Evolutionary conservation across 2,888 invertebrate species (phyloP), one percentile per base, ranked within the genome.

Genomic region (Drosophila suboccidentalis): DNA sequence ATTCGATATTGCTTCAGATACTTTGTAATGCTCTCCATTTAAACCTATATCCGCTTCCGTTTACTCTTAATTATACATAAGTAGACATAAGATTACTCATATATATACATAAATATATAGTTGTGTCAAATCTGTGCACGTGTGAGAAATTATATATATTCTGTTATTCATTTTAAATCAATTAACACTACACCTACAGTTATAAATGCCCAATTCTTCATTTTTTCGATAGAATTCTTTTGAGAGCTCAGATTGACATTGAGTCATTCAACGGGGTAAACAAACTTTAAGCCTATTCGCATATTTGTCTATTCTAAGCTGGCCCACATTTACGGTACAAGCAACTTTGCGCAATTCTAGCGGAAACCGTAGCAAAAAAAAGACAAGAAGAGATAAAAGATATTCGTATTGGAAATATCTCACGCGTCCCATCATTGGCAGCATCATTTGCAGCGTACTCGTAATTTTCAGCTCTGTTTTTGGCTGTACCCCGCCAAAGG

Each of bases 381-480:
- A n/a, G 29, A 29, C 5, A 5, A 47, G 43, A 47, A 61, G 13
- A 32, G 34, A 44, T 17, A 39, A 46, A 80, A 58, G 58, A 70
- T 70, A 75, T 61, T 72, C 69, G 78, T 71, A 89, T 87, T 84
- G 84, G 68, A 87, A 89, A 87, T 87, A 89, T 90, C 90, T 88
- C 83, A 86, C 89, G 87, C 81, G 83, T 76, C 72, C 66, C 75
- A 86, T 78, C 82, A 74, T 66, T 73, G 71, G 73, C 65, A 73
- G 62, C 85, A 69, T 74, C 71, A 78, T 69, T 75, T 54, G 78
- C 82, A 79, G 72, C 61, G 68, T 62, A 83, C 89, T 71, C 76
- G 84, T 71, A 89, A 84, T 89, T 80, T 88, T 55, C 69, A 64
- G 72, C 57, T 72, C 61, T 65, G 38, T 43, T 61, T 44, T 63